A percentile compares a stretch with the other conserved stretches of the same genome.
These are phyloP conservation scores for Pollenia griseotomentosa DNA, from an alignment of 2,888 invertebrate species.

Conservation along the genomic window DNA sequence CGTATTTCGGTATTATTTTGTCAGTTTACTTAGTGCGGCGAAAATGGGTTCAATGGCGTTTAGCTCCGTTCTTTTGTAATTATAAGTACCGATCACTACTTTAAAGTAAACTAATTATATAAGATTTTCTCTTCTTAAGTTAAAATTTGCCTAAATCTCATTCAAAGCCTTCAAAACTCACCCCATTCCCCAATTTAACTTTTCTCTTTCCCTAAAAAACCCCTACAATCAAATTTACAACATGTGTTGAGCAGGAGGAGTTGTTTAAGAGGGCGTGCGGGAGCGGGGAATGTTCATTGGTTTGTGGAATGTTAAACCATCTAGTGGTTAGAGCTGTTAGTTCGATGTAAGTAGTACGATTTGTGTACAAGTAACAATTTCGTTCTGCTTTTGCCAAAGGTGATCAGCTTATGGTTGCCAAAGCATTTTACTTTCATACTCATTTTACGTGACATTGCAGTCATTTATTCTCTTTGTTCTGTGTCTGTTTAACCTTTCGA, in stretches of 20 bases:
- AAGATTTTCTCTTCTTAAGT: too few relatives aligned
- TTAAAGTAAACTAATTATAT: too few relatives aligned
- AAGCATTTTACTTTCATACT: slow-evolving; percentile 64
- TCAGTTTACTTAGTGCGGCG: too few relatives aligned
- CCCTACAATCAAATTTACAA: neutral
- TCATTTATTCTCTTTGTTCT: slow-evolving; percentile 13
- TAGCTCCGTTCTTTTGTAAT: too few relatives aligned
- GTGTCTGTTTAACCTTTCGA: slow-evolving; percentile 1
- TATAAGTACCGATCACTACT: too few relatives aligned
- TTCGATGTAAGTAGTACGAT: slow-evolving; percentile 19
- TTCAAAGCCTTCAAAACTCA: too few relatives aligned
- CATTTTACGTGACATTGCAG: slow-evolving; percentile 64
- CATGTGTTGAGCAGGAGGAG: neutral
- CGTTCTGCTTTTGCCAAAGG: slow-evolving; percentile 60
- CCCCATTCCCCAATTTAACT: neutral
- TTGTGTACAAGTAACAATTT: slow-evolving; percentile 43
- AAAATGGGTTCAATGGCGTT: too few relatives aligned
- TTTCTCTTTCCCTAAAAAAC: neutral
- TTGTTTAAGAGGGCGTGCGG: too few relatives aligned
- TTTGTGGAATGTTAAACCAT: slow-evolving; percentile 1
- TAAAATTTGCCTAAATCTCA: too few relatives aligned
- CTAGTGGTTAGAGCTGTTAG: neutral
- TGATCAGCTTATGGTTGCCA: slow-evolving; percentile 72
- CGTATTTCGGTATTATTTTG: too few relatives aligned
- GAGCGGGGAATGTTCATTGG: neutral